Evolutionary conservation across 2,888 invertebrate species (phyloP).

Genomic region (Megaustenia siamemsis): DNA sequence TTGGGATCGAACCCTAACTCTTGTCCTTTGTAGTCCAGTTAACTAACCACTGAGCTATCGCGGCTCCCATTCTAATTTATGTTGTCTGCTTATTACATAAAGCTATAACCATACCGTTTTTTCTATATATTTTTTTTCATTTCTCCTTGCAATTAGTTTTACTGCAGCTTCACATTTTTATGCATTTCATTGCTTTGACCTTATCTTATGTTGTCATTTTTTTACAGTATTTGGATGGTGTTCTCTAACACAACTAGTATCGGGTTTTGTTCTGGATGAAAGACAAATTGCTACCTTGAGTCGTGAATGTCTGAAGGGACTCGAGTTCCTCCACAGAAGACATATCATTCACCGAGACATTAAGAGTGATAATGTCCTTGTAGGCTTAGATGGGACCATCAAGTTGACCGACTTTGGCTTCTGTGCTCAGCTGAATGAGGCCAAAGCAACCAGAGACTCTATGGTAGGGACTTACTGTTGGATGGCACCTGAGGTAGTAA

Average conservation of each 20-base stretch:
- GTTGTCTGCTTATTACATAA: too few species aligned
- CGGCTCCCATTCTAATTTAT: too few species aligned
- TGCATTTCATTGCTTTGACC: too few species aligned
- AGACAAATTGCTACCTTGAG: conserved; percentile 97
- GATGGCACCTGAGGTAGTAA: conserved; percentile 94
- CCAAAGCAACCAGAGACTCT: conserved; percentile 90
- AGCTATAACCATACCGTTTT: too few species aligned
- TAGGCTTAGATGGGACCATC: conserved; percentile 91
- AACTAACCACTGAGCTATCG: too few species aligned
- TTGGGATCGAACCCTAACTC: too few species aligned
- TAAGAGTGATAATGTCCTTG: conserved; percentile 96
- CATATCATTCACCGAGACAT: conserved; percentile 86
- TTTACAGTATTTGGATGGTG: conserved; percentile 86
- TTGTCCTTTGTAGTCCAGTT: too few species aligned
- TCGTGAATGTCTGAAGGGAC: conserved; percentile 91
- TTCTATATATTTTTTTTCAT: too few species aligned
- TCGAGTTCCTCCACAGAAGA: conserved; percentile 94
- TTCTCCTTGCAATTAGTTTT: too few species aligned
- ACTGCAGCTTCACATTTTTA: too few species aligned
- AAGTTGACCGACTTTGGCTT: conserved; percentile 93
- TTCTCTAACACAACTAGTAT: conserved; percentile 96
- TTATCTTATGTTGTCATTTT: too few species aligned
- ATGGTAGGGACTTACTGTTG: conserved; percentile 99
- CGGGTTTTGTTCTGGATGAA: conserved; percentile 97
- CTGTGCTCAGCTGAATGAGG: conserved; percentile 96